phyloP scores from a whole-genome alignment of 2,797 vertebrate genomes.

The Tragelaphus eurycerus region DNA sequence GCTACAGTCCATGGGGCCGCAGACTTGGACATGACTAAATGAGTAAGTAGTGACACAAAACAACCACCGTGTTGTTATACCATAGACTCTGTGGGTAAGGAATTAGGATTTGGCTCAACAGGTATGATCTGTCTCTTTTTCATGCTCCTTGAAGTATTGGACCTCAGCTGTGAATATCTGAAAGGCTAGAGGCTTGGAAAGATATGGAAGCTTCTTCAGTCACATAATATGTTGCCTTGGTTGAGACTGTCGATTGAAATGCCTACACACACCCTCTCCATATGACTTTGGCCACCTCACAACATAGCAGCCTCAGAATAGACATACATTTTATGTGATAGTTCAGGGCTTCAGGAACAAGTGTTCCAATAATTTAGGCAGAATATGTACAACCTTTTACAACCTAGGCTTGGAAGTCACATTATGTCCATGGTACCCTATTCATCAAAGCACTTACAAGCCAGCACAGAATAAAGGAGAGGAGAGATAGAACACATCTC shows the following conservation, averaged over 20 bases:
- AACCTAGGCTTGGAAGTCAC: background rate
- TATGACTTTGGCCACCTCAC: background rate
- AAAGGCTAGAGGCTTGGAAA: background rate
- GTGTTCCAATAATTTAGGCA: background rate
- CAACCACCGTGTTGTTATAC: background rate
- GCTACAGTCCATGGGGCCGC: accelerated
- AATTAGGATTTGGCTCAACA: background rate
- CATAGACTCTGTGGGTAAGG: background rate
- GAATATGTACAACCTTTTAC: background rate
- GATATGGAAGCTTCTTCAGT: background rate
- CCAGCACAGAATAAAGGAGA: background rate
- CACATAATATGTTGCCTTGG: background rate
- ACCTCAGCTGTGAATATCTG: background rate
- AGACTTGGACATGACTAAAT: background rate
- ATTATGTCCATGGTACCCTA: background rate
- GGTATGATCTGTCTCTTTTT: background rate
- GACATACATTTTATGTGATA: background rate
- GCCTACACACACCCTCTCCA: background rate
- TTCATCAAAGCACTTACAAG: background rate
- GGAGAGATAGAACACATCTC: background rate
- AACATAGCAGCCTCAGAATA: background rate
- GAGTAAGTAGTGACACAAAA: background rate
- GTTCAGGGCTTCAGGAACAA: background rate
- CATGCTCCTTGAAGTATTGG: background rate
- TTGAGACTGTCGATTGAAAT: background rate